These are phyloP conservation scores for Rhynchonycteris naso DNA, from an alignment of 2,797 vertebrate genomes.

Conservation along the genomic window DNA sequence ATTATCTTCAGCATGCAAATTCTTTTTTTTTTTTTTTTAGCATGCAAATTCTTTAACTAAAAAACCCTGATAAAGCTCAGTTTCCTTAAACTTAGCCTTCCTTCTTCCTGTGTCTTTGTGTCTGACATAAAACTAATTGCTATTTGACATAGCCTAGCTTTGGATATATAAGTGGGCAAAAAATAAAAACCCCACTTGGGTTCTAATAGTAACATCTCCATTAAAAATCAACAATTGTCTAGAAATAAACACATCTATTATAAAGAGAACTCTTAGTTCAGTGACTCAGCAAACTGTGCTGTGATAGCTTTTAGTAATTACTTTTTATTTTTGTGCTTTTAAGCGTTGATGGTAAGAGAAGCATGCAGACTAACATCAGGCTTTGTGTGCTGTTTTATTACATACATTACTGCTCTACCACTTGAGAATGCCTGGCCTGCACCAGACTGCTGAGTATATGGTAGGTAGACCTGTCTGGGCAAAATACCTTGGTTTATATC, in stretches of 20 bases:
- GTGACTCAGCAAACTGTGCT: conserved; percentile 56
- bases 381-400: conserved; percentile 29
- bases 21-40: too few species aligned
- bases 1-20: not conserved
- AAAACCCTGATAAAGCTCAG: not conserved
- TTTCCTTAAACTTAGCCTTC: not conserved
- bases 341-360: conserved; percentile 56
- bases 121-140: conserved; percentile 1
- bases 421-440: conserved; percentile 19
- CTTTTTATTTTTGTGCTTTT: conserved; percentile 60
- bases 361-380: conserved; percentile 26
- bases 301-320: conserved; percentile 56
- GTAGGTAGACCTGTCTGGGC: not conserved
- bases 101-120: conserved; percentile 3
- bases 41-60: not conserved
- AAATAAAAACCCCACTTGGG: not conserved
- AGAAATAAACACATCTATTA: conserved; percentile 64
- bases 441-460: not conserved
- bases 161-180: not conserved
- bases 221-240: conserved; percentile 67
- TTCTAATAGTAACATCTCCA: conserved; percentile 66
- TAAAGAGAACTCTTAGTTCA: conserved; percentile 47
- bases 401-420: conserved; percentile 24
- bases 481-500: conserved; percentile 28
- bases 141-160: conserved; percentile 23